Evolutionary conservation across 2,797 vertebrate genomes (phyloP).

Genomic region (Neoniphon sammara): DNA sequence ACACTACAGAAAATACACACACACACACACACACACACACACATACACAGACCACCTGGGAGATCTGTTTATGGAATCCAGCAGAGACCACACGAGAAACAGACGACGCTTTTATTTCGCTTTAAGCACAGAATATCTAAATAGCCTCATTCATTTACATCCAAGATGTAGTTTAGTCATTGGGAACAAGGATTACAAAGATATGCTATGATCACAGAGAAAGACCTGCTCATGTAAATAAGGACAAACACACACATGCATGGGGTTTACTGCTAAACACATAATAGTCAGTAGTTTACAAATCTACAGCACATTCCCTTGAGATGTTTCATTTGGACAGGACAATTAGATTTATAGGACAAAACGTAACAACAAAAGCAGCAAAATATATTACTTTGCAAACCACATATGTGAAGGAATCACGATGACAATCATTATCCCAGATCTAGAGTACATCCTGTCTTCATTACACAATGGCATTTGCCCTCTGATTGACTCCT

Average conservation of each 20-base stretch:
- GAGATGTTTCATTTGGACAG: constrained; percentile 29
- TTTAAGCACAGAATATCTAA: constrained; percentile 60
- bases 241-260: constrained; percentile 40
- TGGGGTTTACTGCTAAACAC: constrained; percentile 9
- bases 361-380: constrained; percentile 58
- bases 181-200: constrained; percentile 31
- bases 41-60: constrained; percentile 85
- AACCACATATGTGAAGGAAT: constrained; percentile 47
- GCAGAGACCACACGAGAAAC: constrained; percentile 67
- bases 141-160: constrained; percentile 54
- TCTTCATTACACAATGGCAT: constrained; percentile 63
- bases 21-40: constrained; percentile 36
- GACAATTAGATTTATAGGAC: constrained; percentile 36
- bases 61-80: constrained; percentile 87
- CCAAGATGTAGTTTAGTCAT: constrained; percentile 44
- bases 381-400: constrained; percentile 48
- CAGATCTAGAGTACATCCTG: constrained; percentile 46
- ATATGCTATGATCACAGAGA: constrained; percentile 54
- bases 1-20: constrained; percentile 34
- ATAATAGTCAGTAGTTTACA: constrained; percentile 25
- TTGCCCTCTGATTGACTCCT: constrained; percentile 73
- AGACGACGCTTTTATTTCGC: constrained; percentile 64
- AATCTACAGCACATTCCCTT: constrained; percentile 7
- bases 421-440: constrained; percentile 49
- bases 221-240: constrained; percentile 53